Conservation (phyloP, 2,797 vertebrate genomes). For the Spheniscus humboldti region DNA sequence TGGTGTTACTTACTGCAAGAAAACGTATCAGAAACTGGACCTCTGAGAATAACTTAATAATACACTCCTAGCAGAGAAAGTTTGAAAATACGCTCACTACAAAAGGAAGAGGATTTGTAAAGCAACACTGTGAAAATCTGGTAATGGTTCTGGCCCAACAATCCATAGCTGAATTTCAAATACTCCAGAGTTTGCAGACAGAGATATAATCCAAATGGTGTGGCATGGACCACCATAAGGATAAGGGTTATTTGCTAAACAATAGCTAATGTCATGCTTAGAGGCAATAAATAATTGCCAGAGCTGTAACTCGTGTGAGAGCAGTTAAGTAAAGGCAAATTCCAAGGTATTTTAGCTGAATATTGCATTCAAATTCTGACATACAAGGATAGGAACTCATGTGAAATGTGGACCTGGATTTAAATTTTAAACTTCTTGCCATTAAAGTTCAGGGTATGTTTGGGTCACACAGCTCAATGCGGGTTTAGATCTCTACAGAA, state of each 20-base stretch:
- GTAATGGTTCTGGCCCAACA: neutral
- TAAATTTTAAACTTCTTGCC: constrained; percentile 20
- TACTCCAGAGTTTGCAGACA: neutral
- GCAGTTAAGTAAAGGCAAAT: constrained; percentile 19
- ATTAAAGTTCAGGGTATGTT: constrained; percentile 29
- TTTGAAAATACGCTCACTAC: neutral
- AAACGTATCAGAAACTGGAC: neutral
- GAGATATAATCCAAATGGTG: neutral
- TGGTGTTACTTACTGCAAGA: neutral
- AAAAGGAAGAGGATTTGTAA: neutral
- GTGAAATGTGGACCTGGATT: constrained; percentile 28
- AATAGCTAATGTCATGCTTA: neutral
- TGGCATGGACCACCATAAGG: neutral
- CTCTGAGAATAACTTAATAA: neutral
- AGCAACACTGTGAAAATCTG: neutral
- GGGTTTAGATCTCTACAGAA: constrained; percentile 52
- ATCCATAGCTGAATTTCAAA: neutral
- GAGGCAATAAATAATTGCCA: constrained; percentile 18
- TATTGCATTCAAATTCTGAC: constrained; percentile 37
- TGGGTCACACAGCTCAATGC: constrained; percentile 23
- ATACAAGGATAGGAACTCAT: constrained; percentile 41
- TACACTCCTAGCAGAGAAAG: neutral
- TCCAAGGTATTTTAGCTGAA: constrained; percentile 19
- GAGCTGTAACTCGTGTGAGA: neutral
- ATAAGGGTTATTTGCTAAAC: neutral